phyloP scores from a whole-genome alignment of 2,797 vertebrate species.

The Poeciliopsis turneri region DNA sequence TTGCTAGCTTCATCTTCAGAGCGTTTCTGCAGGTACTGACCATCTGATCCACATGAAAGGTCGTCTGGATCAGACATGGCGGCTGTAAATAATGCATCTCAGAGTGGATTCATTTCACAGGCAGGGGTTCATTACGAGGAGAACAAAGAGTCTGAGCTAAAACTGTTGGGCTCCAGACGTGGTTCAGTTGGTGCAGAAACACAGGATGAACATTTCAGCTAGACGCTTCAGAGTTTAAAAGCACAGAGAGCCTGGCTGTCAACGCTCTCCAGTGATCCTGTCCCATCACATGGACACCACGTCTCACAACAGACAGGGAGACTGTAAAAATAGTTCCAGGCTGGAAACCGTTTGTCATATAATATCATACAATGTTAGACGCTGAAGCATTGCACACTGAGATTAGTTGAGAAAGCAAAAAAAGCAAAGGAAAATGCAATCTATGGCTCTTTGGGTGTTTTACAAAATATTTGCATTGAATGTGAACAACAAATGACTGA shows the following conservation, averaged over 20 bases:
- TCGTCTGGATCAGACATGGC: constrained; percentile 18
- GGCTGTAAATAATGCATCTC: constrained; percentile 23
- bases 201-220: constrained; percentile 22
- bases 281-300: neutral
- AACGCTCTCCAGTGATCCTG: constrained; percentile 28
- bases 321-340: neutral
- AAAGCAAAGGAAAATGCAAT: too few relatives aligned
- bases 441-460: too few relatives aligned
- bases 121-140: constrained; percentile 1
- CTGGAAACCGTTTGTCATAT: neutral
- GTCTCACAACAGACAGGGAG: neutral
- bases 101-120: constrained; percentile 20
- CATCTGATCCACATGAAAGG: neutral
- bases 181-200: constrained; percentile 47
- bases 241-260: constrained; percentile 10
- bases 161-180: constrained; percentile 20
- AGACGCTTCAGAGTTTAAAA: constrained; percentile 29
- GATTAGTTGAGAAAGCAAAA: neutral
- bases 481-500: neutral
- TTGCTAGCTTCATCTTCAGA: too few relatives aligned
- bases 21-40: neutral
- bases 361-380: neutral
- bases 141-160: constrained; percentile 16
- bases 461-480: neutral
- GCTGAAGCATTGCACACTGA: neutral